These are phyloP conservation scores for Gambusia affinis DNA, from an alignment of 2,113 vertebrate species.

Conservation along the genomic window DNA sequence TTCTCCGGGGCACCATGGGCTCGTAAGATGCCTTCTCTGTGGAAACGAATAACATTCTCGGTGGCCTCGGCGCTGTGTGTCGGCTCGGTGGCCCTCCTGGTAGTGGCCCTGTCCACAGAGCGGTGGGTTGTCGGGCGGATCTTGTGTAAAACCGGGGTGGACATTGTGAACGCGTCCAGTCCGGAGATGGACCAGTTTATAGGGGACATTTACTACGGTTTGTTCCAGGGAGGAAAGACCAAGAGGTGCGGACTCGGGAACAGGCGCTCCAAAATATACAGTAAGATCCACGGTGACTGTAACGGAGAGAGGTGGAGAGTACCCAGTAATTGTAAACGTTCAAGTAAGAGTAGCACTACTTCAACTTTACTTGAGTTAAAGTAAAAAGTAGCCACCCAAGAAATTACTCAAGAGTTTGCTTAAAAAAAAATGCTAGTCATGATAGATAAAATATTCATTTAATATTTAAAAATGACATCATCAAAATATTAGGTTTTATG, in stretches of 20 bases:
- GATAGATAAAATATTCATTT: too few species aligned
- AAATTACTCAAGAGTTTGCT: too few species aligned
- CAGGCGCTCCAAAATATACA: slow-evolving; percentile 87
- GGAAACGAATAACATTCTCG: slow-evolving; percentile 88
- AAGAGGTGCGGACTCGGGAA: slow-evolving; percentile 90
- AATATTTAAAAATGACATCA: too few species aligned
- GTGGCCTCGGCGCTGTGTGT: slow-evolving; percentile 86
- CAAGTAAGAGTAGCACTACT: too few species aligned
- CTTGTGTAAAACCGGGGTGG: slow-evolving; percentile 93
- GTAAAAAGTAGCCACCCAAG: too few species aligned
- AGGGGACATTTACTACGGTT: slow-evolving; percentile 91
- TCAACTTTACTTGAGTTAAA: too few species aligned
- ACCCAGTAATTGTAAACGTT: too few species aligned
- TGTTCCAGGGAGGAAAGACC: slow-evolving; percentile 90
- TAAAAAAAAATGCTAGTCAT: too few species aligned
- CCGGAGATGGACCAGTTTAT: slow-evolving; percentile 91
- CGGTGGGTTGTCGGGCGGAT: slow-evolving; percentile 90
- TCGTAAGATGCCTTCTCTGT: slow-evolving; percentile 89
- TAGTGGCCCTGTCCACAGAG: slow-evolving; percentile 86
- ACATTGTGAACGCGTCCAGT: slow-evolving; percentile 92
- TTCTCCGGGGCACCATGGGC: slow-evolving; percentile 57
- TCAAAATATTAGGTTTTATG: too few species aligned
- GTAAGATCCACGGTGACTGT: slow-evolving; percentile 79
- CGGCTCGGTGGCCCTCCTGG: slow-evolving; percentile 84
- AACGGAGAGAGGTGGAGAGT: too few species aligned